phyloP scores from a whole-genome alignment of 2,797 vertebrate genomes.

The Avahi laniger region DNA sequence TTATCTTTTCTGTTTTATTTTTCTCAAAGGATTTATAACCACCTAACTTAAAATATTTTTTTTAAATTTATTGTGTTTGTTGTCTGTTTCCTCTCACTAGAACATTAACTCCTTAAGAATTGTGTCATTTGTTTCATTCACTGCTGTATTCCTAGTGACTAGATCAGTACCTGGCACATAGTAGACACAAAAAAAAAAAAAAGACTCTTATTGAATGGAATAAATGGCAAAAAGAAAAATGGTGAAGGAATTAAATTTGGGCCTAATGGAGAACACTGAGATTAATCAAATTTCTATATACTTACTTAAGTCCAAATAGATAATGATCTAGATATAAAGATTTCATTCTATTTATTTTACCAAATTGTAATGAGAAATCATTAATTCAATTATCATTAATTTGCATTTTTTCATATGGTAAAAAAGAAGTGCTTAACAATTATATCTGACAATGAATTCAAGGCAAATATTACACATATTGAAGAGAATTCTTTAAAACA shows the following conservation, averaged over 20 bases:
- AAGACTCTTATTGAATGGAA: background rate
- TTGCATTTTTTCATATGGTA: background rate
- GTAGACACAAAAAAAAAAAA: background rate
- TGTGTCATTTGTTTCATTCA: background rate
- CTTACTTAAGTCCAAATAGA: background rate
- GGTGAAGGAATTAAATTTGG: background rate
- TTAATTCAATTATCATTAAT: slow-evolving; percentile 15
- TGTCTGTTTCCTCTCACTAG: background rate
- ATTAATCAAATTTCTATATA: background rate
- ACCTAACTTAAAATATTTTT: background rate
- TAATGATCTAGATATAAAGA: background rate
- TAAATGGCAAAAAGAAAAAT: slow-evolving; percentile 6
- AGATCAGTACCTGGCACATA: background rate
- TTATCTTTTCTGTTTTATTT: background rate
- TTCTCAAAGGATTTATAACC: background rate
- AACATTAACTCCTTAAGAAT: background rate
- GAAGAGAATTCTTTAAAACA: slow-evolving; percentile 23
- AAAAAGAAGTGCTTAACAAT: background rate
- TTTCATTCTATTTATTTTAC: slow-evolving; percentile 33
- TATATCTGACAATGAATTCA: background rate
- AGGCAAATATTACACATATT: background rate
- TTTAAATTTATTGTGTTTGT: background rate
- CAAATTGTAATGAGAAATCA: background rate
- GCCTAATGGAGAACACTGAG: background rate
- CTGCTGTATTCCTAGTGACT: background rate